Evolutionary conservation across 35 echinoderm and acorn worm species (phyloP).

Genomic region (Apostichopus californicus): DNA sequence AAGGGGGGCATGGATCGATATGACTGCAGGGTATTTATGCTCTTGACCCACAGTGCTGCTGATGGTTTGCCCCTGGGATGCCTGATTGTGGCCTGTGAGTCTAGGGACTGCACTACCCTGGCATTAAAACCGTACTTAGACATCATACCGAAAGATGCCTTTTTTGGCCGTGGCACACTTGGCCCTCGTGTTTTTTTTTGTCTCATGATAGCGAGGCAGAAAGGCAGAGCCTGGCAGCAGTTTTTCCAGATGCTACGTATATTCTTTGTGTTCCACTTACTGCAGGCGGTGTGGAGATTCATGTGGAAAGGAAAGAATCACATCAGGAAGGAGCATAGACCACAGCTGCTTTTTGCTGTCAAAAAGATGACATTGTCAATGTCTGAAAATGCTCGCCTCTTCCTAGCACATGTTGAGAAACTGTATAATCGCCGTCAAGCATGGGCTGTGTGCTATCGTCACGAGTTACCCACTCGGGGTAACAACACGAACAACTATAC

Average conservation of each 20-base stretch:
- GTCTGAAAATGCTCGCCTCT: background rate
- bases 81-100: constrained; percentile 59
- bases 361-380: constrained; percentile 58
- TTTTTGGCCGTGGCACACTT: constrained; percentile 56
- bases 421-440: constrained; percentile 3
- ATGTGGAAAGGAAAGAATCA: constrained; percentile 28
- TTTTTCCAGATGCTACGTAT: constrained; percentile 52
- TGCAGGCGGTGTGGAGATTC: constrained; percentile 27
- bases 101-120: constrained; percentile 22
- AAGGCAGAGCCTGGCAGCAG: constrained; percentile 26
- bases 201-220: constrained; percentile 73
- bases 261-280: constrained; percentile 60
- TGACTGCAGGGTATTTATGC: constrained; percentile 61
- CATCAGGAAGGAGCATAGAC: constrained; percentile 35
- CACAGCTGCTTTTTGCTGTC: constrained; percentile 32
- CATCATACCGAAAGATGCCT: constrained; percentile 43
- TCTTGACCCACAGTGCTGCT: constrained; percentile 70
- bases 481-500: constrained; percentile 70
- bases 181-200: constrained; percentile 67
- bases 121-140: constrained; percentile 38
- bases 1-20: constrained; percentile 52
- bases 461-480: constrained; percentile 16
- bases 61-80: constrained; percentile 70
- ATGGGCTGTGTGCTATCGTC: constrained; percentile 49
- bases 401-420: constrained; percentile 27